phyloP scores from a whole-genome alignment of 2,888 invertebrate species.

The Mylabris sibirica region DNA sequence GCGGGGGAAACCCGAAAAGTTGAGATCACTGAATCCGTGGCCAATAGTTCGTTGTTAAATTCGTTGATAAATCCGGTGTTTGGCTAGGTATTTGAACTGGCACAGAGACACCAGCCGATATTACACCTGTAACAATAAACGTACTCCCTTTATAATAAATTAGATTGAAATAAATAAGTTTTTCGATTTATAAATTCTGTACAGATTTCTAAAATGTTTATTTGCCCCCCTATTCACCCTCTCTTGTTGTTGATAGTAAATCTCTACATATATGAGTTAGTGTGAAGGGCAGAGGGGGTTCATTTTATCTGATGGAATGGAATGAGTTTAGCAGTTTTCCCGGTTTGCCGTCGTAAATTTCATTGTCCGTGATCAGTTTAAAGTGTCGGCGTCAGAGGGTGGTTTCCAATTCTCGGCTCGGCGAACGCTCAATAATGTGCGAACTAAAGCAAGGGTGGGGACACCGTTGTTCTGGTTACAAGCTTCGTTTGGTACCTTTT shows the following conservation, averaged over 20 bases:
- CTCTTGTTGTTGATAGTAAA: conserved; percentile 34
- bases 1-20: conserved; percentile 86
- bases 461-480: conserved; percentile 60
- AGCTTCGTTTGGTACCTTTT: conserved; percentile 61
- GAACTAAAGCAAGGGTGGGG: conserved; percentile 66
- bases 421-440: conserved; percentile 70
- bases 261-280: conserved; percentile 36
- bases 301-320: conserved; percentile 32
- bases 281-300: no score
- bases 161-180: neutral
- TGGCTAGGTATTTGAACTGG: conserved; percentile 92
- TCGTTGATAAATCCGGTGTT: conserved; percentile 77
- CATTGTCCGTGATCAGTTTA: conserved; percentile 61
- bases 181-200: neutral
- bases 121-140: conserved; percentile 74
- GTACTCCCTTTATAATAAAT: no score
- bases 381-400: conserved; percentile 59
- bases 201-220: neutral
- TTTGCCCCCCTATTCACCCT: neutral
- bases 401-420: conserved; percentile 67
- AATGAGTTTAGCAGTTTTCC: conserved; percentile 37
- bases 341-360: conserved; percentile 51
- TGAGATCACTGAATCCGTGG: conserved; percentile 92
- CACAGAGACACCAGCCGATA: conserved; percentile 91
- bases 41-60: conserved; percentile 81